Evolutionary conservation across 2,113 vertebrate species (phyloP), one percentile per base, ranked within the genome.

Genomic region (Rhinoderma darwinii): DNA sequence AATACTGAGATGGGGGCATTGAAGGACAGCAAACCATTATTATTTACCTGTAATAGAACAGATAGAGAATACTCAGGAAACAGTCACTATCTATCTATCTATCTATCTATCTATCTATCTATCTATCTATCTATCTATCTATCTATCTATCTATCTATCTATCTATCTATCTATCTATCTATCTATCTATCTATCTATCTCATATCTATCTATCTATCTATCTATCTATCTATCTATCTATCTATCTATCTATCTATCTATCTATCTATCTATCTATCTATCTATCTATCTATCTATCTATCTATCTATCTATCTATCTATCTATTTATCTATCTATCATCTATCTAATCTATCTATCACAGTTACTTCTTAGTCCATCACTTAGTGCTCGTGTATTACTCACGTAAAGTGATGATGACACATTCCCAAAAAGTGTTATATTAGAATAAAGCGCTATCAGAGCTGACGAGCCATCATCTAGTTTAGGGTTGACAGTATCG

Each of bases 1-100:
- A 70, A 0, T 0, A 0, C 73, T 88, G 68, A 0, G 70, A 0
- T 0, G 0, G 0, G 0, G 30, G 14, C 1, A 10, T 20, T 1
- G 0, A 95, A 95, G 1, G 93, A 94, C 68, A 96, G 14, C 14
- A 94, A 86, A 0, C 94, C 95, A 0, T 95, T 95, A 82, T 93
- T 75, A 88, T 93, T 93, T 0, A 95, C 91, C 94, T 95, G 54
- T 0, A 89, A 86, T 68, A 32, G 32, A 76, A 83, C 9, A 1
- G 68, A 27, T 2, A 11, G 27, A 61, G 11, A 66, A 27, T n/a
- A n/a, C n/a, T n/a, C n/a, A 56, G 14, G 27, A 8, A n/a, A 32
- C n/a, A 66, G n/a, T 11, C 7, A 32, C 10, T 25, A 27, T 30
- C 25, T 30, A 30, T 27, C 59, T 59, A 63, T 63, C 59, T 66